Conservation (phyloP, 2,797 vertebrate species). For the Anguilla anguilla region DNA sequence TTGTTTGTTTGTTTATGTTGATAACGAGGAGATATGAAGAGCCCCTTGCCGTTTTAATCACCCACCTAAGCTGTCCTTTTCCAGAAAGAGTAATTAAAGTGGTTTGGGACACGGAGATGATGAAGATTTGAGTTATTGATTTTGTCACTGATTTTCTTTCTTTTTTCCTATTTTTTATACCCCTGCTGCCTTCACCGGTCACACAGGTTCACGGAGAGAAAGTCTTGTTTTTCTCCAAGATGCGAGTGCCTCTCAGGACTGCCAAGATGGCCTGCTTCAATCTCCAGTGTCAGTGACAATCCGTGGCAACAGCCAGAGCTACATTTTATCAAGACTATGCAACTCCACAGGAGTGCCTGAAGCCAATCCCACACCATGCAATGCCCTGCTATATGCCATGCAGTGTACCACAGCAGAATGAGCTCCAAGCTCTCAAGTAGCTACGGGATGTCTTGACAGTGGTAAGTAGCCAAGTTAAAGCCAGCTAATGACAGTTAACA, state of each 20-base stretch:
- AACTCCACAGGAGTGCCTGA: not conserved
- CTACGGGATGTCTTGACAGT: not conserved
- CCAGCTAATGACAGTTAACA: not conserved
- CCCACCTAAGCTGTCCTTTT: not conserved
- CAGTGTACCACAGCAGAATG: not conserved
- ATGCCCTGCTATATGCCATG: not conserved
- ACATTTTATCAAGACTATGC: not conserved
- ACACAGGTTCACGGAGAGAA: conserved; percentile 19
- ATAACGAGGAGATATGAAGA: not conserved
- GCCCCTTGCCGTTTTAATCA: not conserved
- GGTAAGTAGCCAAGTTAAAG: not conserved
- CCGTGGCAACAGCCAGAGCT: not conserved
- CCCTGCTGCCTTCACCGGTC: not conserved
- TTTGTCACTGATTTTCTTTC: conserved; percentile 1
- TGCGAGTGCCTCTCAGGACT: not conserved
- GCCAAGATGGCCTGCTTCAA: not conserved
- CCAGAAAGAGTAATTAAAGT: not conserved
- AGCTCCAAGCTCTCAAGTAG: not conserved
- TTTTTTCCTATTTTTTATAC: not conserved
- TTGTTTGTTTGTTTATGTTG: not conserved
- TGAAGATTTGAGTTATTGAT: not conserved
- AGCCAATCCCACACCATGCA: not conserved
- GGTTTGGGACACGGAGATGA: not conserved
- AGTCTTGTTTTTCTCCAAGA: conserved; percentile 23
- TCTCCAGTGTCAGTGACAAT: not conserved